Percentiles rank a stretch among this genome's conserved stretches.
phyloP scores from a whole-genome alignment of 2,797 vertebrate genomes.

The Zalophus californianus region DNA sequence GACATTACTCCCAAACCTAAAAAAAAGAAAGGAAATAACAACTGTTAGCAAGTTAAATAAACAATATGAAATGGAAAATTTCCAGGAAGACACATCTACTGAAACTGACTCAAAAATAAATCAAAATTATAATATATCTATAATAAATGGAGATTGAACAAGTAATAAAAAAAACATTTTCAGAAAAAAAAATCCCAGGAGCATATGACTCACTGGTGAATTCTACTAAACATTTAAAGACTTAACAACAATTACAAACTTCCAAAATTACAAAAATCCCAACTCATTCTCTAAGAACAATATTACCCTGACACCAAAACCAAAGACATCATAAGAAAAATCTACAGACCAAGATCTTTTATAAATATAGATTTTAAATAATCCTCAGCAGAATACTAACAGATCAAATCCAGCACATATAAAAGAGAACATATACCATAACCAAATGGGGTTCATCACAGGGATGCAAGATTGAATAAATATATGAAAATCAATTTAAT shows the following conservation, averaged over 20 bases:
- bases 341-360: neutral
- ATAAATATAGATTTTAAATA: neutral
- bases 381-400: neutral
- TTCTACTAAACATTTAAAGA: neutral
- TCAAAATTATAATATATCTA: neutral
- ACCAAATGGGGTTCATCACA: neutral
- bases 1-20: neutral
- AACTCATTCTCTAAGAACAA: neutral
- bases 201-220: neutral
- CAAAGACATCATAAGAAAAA: neutral
- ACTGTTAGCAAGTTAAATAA: neutral
- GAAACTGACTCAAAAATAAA: neutral
- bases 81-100: neutral
- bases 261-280: neutral
- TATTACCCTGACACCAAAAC: neutral
- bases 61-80: neutral
- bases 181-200: no score
- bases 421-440: neutral
- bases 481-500: neutral
- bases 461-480: neutral
- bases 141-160: neutral
- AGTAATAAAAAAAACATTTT: neutral
- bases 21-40: neutral
- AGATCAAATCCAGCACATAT: neutral
- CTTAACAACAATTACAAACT: neutral